A percentile compares a stretch with the other conserved stretches of the same genome.
phyloP scores from a whole-genome alignment of 2,797 vertebrate species.

The Cetoscarus ocellatus region DNA sequence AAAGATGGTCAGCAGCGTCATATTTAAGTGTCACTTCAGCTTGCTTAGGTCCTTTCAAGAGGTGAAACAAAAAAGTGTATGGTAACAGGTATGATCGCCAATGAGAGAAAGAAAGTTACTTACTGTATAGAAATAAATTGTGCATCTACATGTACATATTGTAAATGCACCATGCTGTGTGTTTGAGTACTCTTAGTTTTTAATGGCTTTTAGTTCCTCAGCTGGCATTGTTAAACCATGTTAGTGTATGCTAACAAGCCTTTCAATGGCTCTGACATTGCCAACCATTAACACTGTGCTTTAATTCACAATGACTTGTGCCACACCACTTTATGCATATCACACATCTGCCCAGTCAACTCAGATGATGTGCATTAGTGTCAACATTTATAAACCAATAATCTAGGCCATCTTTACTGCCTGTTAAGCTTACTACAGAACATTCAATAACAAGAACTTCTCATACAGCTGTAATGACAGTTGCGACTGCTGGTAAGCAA shows the following conservation, averaged over 20 bases:
- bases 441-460: slow-evolving; percentile 21
- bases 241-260: neutral
- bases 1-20: too few relatives aligned
- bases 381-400: slow-evolving; percentile 15
- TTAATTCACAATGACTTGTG: slow-evolving; percentile 4
- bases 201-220: too few relatives aligned
- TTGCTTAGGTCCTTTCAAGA: too few relatives aligned
- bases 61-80: too few relatives aligned
- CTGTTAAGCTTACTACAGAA: slow-evolving; percentile 12
- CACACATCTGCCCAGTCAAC: neutral
- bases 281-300: slow-evolving; percentile 4
- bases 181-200: too few relatives aligned
- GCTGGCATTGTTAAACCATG: too few relatives aligned
- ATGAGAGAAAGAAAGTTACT: too few relatives aligned
- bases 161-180: too few relatives aligned
- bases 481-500: slow-evolving; percentile 36
- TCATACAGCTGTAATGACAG: slow-evolving; percentile 43
- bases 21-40: too few relatives aligned
- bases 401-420: neutral
- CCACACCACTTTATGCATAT: neutral
- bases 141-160: too few relatives aligned
- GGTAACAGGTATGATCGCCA: too few relatives aligned
- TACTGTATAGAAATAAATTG: too few relatives aligned
- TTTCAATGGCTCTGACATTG: neutral
- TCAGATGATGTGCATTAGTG: slow-evolving; percentile 1